Evolutionary conservation across 1,140 invertebrate genomes (phyloP), one percentile per base, ranked within the genome.

Genomic region (Hycleus cichorii): DNA sequence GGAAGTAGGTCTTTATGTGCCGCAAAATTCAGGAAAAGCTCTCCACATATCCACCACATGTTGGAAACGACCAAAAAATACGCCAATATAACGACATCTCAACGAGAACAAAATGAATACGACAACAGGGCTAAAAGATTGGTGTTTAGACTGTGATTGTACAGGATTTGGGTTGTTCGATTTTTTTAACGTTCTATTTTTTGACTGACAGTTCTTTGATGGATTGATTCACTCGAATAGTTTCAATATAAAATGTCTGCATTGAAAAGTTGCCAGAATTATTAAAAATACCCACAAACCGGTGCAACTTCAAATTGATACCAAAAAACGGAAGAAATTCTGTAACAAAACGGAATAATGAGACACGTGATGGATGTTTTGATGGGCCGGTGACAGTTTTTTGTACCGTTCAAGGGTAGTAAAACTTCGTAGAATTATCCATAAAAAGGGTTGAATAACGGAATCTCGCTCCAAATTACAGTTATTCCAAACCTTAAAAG

Each of bases 181-280:
- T 8, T 53, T 53, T 53, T 53, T 45, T 27, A 45, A 8, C 51
- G 59, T 49, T 62, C 59, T 53, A 48, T 44, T 39, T 47, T 47
- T 44, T 56, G 63, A 60, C 60, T 59, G 63, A 62, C 63, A 59
- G 56, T 44, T 52, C 63, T 64, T 64, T 64, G 59, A 62, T 47
- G 38, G 63, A 64, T 64, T 44, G 62, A 32, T 32, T 32, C 32
- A 32, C 7, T 58, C 24, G 47, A 43, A 6, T 32, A 32, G 32
- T 32, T 32, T 32, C 32, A 32, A 32, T 32, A 32, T 32, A 32
- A 32, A 32, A 32, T 32, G 4, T 32, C 32, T 5, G 32, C 3
- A 32, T 32, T 32, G 32, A 32, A 32, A 32, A 32, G 7, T 5
- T 32, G 32, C 32, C 32, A 32, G 7, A 32, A 32, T 32, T 32